Base-by-base conservation (phyloP, 2,888 invertebrate species). In the Caradrina clavipalpis region DNA sequence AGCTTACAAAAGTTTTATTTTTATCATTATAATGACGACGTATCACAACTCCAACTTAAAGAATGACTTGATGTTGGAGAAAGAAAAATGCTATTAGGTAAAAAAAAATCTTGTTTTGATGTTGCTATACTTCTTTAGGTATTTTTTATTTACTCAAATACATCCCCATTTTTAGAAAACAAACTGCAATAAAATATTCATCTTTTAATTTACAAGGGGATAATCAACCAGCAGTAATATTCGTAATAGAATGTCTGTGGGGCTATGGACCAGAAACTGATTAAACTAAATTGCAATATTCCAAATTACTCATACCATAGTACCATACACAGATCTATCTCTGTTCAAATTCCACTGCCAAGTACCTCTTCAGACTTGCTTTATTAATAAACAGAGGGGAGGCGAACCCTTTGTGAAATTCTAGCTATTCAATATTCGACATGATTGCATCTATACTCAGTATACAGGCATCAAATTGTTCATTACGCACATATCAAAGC, bases 321-420 rank as follows among this genome's bases (percentile, higher is more conserved):
- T 39, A 31, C 39, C 53, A 42, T 22, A 58, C 54, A 50, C 17
- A 53, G 17, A 58, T 65, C 26, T 60, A 68, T 61, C 55, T 60
- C 54, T 65, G 39, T 60, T 53, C 55, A 56, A 76, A 76, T 60
- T 80, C 49, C 66, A 50, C 39, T 26, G 49, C 71, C 66, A 71
- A 66, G 56, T 57, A 63, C 53, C 61, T 79, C 70, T 53, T 42
- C 49, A 57, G 67, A 60, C 76, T 61, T 75, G 80, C 59, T 67
- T 73, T 78, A 81, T 70, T 81, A 81, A 75, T 80, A 76, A 61
- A 78, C 75, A 73, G 72, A 73, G 73, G 72, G 81, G 78, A 60
- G n/a, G 49, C 26, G 26, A 57, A 61, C 65, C 72, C 68, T 76
- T 81, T 79, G 72, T 69, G 79, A 82, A 79, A 79, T 73, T 57